Base-by-base conservation (phyloP, 2,888 invertebrate genomes). In the Drosophila yooni region DNA sequence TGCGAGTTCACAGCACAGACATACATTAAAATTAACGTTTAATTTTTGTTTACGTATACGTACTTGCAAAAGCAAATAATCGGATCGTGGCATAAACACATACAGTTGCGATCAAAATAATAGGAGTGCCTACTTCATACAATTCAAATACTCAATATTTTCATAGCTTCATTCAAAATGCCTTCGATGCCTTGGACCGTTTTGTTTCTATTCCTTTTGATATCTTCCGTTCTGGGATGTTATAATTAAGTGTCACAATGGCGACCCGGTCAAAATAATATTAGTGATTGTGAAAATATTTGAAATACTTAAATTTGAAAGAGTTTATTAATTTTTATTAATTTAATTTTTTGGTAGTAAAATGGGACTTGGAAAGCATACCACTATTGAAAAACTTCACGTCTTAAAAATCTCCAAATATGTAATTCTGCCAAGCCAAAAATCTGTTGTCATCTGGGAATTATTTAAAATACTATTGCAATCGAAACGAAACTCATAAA, bases 1-100 rank as follows among this genome's bases (percentile, higher is more conserved):
- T 38, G 27, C 11, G n/a, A 18, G 34, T 53, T 15, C 18, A n/a
- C n/a, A n/a, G 4, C 40, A 38, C 11, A 33, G 11, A 51, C 13
- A 51, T 15, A 18, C 18, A 50, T 59, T 15, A 27, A 43, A 29
- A 50, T 34, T 8, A 38, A 34, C 13, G 33, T 52, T 38, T 38
- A 56, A 10, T 8, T 33, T 68, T 57, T 67, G 68, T 69, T 69
- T 57, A 51, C 68, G 6, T 57, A 58, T 46, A 15, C 25, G 13
- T 15, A 21, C 3, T 34, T 57, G 15, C 31, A 51, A 52, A 66
- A 48, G 25, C 56, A 68, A 65, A 68, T 56, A 65, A 13, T 63
- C 18, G 34, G 34, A n/a, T 50, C 38, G 7, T 31, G 13, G 43
- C 11, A 43, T 13, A 18, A 27, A 31, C 29, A 66, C 18, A 31